A percentile compares a stretch with the other conserved stretches of the same genome.
Conservation (phyloP, 1,140 invertebrate species). For the Anthonomus grandis region DNA sequence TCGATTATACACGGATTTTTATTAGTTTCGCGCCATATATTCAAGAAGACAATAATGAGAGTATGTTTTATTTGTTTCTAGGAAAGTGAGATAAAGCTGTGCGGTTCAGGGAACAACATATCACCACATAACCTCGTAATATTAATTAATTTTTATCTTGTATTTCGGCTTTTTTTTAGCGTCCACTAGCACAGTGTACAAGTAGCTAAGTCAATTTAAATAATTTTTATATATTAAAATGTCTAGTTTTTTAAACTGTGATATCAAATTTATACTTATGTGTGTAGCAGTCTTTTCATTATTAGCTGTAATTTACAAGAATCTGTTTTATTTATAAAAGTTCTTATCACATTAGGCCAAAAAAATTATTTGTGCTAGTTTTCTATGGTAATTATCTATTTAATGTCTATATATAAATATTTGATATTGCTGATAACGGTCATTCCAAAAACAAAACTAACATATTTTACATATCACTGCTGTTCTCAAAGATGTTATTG, state of each 20-base stretch:
- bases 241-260: slow-evolving; percentile 23
- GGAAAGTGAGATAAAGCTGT: slow-evolving; percentile 44
- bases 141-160: slow-evolving; percentile 18
- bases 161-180: slow-evolving; percentile 10
- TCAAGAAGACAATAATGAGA: too few species aligned
- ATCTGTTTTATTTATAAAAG: too few species aligned
- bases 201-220: slow-evolving; percentile 12
- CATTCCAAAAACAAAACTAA: too few species aligned
- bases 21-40: too few species aligned
- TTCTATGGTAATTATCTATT: too few species aligned
- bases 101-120: slow-evolving; percentile 35
- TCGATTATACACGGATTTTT: too few species aligned
- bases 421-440: too few species aligned
- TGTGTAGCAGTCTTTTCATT: slow-evolving; percentile 7
- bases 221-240: slow-evolving; percentile 9
- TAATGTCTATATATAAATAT: too few species aligned
- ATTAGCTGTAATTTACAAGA: neutral
- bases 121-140: slow-evolving; percentile 24
- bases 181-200: slow-evolving; percentile 17
- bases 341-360: too few species aligned
- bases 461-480: too few species aligned
- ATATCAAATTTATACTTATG: slow-evolving; percentile 19
- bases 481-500: too few species aligned
- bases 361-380: too few species aligned
- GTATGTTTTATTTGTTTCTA: slow-evolving; percentile 35